phyloP scores from a whole-genome alignment of 1,140 invertebrate genomes.

The Bactericera cockerelli region DNA sequence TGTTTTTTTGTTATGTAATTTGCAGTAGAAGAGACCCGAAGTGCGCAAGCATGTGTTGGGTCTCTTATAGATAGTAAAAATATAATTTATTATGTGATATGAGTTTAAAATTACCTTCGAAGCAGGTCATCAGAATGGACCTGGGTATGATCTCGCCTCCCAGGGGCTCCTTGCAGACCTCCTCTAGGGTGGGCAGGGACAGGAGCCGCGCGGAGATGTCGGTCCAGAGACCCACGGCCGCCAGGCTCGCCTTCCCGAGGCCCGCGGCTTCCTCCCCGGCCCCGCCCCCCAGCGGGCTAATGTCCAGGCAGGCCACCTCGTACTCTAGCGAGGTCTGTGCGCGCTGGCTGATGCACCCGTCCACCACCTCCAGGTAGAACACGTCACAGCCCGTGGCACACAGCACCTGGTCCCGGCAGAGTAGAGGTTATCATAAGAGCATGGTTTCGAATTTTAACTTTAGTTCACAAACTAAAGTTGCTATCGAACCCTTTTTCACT shows the following conservation, averaged over 20 bases:
- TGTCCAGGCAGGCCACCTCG: slow-evolving; percentile 92
- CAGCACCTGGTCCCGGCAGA: slow-evolving; percentile 49
- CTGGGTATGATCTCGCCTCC: slow-evolving; percentile 91
- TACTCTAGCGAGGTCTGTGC: slow-evolving; percentile 58
- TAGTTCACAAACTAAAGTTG: too few relatives aligned
- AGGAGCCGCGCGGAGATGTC: slow-evolving; percentile 86
- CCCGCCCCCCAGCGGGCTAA: slow-evolving; percentile 51
- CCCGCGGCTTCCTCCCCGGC: slow-evolving; percentile 31
- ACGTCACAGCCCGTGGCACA: slow-evolving; percentile 77
- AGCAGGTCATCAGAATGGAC: slow-evolving; percentile 84
- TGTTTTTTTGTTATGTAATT: too few relatives aligned
- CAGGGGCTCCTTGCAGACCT: slow-evolving; percentile 68
- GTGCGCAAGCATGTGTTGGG: too few relatives aligned
- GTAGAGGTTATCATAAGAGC: too few relatives aligned
- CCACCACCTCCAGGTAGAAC: slow-evolving; percentile 72
- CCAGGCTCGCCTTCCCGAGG: slow-evolving; percentile 43
- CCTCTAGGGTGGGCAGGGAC: slow-evolving; percentile 56
- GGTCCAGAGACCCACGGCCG: slow-evolving; percentile 92
- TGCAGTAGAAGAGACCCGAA: too few relatives aligned
- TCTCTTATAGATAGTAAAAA: too few relatives aligned
- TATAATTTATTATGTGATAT: too few relatives aligned
- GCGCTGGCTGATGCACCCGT: slow-evolving; percentile 45
- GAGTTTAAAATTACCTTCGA: slow-evolving; percentile 77
- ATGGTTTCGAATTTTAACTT: too few relatives aligned
- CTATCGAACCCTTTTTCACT: too few relatives aligned